Conservation (phyloP, 2,888 invertebrate species). For the Leptinotarsa rubiginosa region DNA sequence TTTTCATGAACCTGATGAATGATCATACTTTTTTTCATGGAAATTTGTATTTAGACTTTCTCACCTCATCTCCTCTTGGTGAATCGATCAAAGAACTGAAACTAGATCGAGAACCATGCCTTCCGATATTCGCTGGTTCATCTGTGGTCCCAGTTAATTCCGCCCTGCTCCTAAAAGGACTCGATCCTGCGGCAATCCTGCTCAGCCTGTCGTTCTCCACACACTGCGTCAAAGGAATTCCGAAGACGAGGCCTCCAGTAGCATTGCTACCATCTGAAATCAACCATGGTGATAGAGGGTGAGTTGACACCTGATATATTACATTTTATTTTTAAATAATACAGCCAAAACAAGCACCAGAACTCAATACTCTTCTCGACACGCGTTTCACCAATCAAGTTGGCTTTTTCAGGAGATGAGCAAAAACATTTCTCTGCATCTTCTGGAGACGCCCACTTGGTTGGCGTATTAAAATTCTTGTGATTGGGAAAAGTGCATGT, state of each 20-base stretch:
- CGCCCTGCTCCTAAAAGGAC: constrained; percentile 54
- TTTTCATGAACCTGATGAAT: too few relatives aligned
- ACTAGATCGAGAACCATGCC: constrained; percentile 74
- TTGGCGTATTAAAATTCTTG: too few relatives aligned
- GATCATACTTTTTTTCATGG: too few relatives aligned
- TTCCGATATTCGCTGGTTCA: constrained; percentile 63
- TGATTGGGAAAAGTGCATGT: too few relatives aligned
- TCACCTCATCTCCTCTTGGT: constrained; percentile 70
- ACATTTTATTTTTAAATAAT: not conserved
- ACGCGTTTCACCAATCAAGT: too few relatives aligned
- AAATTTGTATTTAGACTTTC: not conserved
- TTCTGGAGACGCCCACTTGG: too few relatives aligned
- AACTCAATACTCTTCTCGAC: too few relatives aligned
- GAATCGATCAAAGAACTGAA: constrained; percentile 77
- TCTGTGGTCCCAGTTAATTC: constrained; percentile 57
- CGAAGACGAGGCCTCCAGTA: constrained; percentile 81
- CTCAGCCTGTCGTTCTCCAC: constrained; percentile 81
- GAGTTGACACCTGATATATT: too few relatives aligned
- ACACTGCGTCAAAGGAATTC: constrained; percentile 85
- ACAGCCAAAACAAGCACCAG: too few relatives aligned
- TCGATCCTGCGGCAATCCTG: constrained; percentile 63
- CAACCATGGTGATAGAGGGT: too few relatives aligned
- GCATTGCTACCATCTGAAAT: constrained; percentile 52
- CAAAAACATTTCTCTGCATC: too few relatives aligned
- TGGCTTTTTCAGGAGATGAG: too few relatives aligned